A percentile compares a stretch with the other conserved stretches of the same genome.
Evolutionary conservation across 2,888 invertebrate genomes (phyloP).

Genomic region (Tortricodes alternella): DNA sequence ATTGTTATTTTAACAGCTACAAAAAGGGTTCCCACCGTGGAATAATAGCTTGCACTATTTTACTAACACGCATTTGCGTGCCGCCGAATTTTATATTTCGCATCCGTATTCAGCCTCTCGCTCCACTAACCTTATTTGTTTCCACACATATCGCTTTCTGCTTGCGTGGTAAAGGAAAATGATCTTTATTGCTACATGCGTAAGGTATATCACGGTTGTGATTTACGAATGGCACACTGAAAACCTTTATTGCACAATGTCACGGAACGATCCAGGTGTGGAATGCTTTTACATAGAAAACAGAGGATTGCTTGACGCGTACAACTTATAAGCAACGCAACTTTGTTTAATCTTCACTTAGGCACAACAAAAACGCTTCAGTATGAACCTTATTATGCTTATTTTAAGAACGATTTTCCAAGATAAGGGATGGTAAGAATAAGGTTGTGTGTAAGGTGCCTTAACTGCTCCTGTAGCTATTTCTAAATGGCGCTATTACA

Average conservation of each 20-base stretch:
- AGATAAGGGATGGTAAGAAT: not conserved
- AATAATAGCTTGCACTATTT: constrained; percentile 26
- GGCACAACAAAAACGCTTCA: constrained; percentile 2
- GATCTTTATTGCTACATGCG: constrained; percentile 35
- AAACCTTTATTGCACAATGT: constrained; percentile 70
- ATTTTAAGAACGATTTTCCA: constrained; percentile 5
- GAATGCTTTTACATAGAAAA: constrained; percentile 72
- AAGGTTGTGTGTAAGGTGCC: constrained; percentile 12
- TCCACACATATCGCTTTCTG: constrained; percentile 38
- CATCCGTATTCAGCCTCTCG: constrained; percentile 69
- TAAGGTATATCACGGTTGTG: constrained; percentile 38
- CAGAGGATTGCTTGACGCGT: constrained; percentile 66
- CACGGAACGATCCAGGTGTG: constrained; percentile 76
- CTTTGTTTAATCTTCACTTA: constrained; percentile 38
- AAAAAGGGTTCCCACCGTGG: constrained; percentile 15
- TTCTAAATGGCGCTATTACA: constrained; percentile 53
- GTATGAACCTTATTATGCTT: constrained; percentile 3
- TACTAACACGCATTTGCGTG: constrained; percentile 64
- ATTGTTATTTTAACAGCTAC: constrained; percentile 14
- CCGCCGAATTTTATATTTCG: constrained; percentile 57
- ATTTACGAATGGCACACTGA: constrained; percentile 40
- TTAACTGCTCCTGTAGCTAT: constrained; percentile 48
- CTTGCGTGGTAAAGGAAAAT: constrained; percentile 27
- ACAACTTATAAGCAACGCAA: constrained; percentile 54
- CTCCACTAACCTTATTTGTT: constrained; percentile 70